Evolutionary conservation across 2,797 vertebrate species (phyloP).

Genomic region (Periophthalmus magnuspinnatus): DNA sequence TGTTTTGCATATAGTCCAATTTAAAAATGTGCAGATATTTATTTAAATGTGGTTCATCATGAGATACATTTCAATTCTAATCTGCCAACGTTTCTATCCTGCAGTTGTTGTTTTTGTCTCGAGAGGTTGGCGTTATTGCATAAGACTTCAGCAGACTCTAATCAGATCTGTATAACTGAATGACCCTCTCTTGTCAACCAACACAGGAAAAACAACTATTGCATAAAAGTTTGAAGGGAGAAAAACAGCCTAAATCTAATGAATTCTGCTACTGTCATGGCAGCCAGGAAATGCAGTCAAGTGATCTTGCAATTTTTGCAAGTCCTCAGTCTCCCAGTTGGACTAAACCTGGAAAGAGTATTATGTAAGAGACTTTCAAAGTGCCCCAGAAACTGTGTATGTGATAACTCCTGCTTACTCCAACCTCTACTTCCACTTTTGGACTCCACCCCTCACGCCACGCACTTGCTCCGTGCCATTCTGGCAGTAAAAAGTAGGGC

Average conservation of each 20-base stretch:
- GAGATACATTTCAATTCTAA: conserved; percentile 52
- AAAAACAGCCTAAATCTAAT: conserved; percentile 37
- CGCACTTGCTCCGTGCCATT: conserved; percentile 61
- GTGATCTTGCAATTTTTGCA: conserved; percentile 19
- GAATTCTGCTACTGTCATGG: conserved; percentile 28
- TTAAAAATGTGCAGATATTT: conserved; percentile 18
- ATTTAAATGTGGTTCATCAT: conserved; percentile 59
- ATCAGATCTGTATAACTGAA: conserved; percentile 56
- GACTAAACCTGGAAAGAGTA: conserved; percentile 66
- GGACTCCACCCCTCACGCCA: conserved; percentile 47
- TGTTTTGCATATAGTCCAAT: conserved; percentile 19
- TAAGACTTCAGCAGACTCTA: conserved; percentile 57
- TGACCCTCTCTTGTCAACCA: conserved; percentile 38
- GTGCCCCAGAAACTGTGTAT: conserved; percentile 54
- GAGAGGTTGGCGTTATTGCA: conserved; percentile 46
- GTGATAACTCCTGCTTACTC: conserved; percentile 49
- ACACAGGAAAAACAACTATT: conserved; percentile 50
- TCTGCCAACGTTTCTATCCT: conserved; percentile 48
- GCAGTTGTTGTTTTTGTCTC: conserved; percentile 37
- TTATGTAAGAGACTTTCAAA: conserved; percentile 74
- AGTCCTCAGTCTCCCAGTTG: conserved; percentile 40
- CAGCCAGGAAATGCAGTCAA: conserved; percentile 15
- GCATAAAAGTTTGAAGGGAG: conserved; percentile 37
- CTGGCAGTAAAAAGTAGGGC: conserved; percentile 71
- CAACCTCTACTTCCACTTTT: conserved; percentile 22